phyloP scores from a whole-genome alignment of 2,113 vertebrate species.

The Hippocampus barbouri region DNA sequence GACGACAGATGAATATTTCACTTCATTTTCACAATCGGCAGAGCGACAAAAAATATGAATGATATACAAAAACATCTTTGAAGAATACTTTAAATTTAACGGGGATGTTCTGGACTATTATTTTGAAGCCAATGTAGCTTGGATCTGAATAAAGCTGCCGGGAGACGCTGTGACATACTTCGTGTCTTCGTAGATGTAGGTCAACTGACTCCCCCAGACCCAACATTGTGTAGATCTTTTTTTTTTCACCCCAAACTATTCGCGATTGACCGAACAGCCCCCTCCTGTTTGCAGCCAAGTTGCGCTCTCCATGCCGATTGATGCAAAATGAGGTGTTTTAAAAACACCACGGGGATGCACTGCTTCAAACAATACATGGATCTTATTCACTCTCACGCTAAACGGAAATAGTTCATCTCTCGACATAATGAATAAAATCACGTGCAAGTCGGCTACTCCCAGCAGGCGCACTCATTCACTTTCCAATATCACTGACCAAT shows the following conservation, averaged over 20 bases:
- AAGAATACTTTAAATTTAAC: too few species aligned
- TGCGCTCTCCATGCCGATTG: too few species aligned
- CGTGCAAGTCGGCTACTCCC: conserved; percentile 21
- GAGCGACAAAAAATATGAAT: neutral
- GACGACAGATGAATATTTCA: too few species aligned
- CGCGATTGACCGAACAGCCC: neutral
- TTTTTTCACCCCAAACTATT: neutral
- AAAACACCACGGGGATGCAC: too few species aligned
- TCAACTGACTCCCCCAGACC: neutral
- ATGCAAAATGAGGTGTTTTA: neutral
- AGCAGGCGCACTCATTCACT: conserved; percentile 27
- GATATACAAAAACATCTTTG: too few species aligned
- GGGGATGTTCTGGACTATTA: too few species aligned
- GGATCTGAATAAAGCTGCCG: too few species aligned
- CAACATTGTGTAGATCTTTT: neutral
- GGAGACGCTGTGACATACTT: too few species aligned
- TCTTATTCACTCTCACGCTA: too few species aligned
- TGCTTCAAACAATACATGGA: neutral
- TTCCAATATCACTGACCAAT: conserved; percentile 46
- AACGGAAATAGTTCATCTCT: too few species aligned
- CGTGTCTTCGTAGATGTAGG: too few species aligned
- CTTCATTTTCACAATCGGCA: neutral
- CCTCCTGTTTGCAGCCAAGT: neutral
- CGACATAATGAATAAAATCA: conserved; percentile 1
- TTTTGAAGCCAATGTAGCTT: too few species aligned